phyloP scores from a whole-genome alignment of 2,113 vertebrate species.

The Cisticola juncidis region DNA sequence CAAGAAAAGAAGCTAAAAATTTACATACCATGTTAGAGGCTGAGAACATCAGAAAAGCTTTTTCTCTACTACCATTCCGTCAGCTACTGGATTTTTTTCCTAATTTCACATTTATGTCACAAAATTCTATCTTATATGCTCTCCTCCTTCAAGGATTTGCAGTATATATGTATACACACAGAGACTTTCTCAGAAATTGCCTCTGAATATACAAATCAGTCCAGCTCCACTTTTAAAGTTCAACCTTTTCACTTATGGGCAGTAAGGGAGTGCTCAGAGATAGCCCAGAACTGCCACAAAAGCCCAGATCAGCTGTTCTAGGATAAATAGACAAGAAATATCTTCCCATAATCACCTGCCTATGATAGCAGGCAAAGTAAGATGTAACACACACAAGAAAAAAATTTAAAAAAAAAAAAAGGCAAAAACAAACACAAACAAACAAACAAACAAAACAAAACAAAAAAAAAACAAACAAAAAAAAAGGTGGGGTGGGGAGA shows the following conservation, averaged over 20 bases:
- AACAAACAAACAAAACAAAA: not conserved
- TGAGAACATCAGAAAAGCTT: not conserved
- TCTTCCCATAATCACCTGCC: not conserved
- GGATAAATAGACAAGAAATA: not conserved
- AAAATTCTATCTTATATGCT: not conserved
- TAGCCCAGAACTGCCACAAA: not conserved
- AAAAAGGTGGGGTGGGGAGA: too few relatives aligned
- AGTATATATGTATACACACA: not conserved
- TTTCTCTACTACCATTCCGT: not conserved
- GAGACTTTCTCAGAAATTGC: not conserved
- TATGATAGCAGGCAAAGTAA: not conserved
- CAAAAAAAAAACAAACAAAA: not conserved
- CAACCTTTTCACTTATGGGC: not conserved
- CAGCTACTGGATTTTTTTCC: not conserved
- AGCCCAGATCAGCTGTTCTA: not conserved
- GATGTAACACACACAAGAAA: not conserved
- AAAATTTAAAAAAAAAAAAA: not conserved
- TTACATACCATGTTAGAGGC: not conserved
- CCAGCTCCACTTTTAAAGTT: not conserved
- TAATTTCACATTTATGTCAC: not conserved
- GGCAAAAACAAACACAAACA: not conserved
- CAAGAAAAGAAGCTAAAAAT: not conserved
- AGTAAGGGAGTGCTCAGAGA: not conserved
- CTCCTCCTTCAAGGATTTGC: not conserved
- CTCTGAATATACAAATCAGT: not conserved